phyloP scores from a whole-genome alignment of 1,140 invertebrate species.

The Drosophila tropicalis region DNA sequence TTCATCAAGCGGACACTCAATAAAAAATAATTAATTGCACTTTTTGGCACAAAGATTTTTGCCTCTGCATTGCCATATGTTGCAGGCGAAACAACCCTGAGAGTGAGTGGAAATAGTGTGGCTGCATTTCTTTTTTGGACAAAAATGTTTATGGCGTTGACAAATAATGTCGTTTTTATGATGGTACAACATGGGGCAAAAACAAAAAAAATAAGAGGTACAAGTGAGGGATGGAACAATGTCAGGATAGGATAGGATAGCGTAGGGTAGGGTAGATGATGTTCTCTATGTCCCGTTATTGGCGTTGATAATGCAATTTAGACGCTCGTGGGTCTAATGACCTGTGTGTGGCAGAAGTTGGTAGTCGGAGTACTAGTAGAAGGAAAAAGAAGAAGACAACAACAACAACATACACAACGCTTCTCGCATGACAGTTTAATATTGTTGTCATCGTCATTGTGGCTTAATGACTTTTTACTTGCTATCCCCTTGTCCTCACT shows the following conservation, averaged over 20 bases:
- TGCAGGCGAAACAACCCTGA: slow-evolving; percentile 43
- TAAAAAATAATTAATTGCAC: slow-evolving; percentile 79
- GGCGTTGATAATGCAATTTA: slow-evolving; percentile 79
- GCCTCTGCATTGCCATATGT: slow-evolving; percentile 55
- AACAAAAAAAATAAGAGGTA: neutral
- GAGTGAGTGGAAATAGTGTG: slow-evolving; percentile 26
- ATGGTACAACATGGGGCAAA: slow-evolving; percentile 20
- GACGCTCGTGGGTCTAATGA: slow-evolving; percentile 71
- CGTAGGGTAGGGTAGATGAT: slow-evolving; percentile 13
- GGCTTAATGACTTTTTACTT: slow-evolving; percentile 77
- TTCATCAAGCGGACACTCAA: slow-evolving; percentile 53
- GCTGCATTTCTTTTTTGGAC: slow-evolving; percentile 11
- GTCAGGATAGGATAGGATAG: neutral
- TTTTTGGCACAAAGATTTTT: slow-evolving; percentile 65
- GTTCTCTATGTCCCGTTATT: slow-evolving; percentile 61
- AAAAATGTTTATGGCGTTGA: slow-evolving; percentile 70
- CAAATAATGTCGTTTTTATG: slow-evolving; percentile 80
- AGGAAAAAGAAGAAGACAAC: slow-evolving; percentile 8
- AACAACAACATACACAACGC: neutral
- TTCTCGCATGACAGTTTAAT: slow-evolving; percentile 56
- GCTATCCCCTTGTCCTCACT: slow-evolving; percentile 32
- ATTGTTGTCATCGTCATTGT: slow-evolving; percentile 58
- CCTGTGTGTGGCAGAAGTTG: slow-evolving; percentile 40
- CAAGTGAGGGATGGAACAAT: no score
- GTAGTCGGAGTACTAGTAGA: slow-evolving; percentile 18